phyloP scores from a whole-genome alignment of 2,888 invertebrate genomes.

The Heliconius hortense region DNA sequence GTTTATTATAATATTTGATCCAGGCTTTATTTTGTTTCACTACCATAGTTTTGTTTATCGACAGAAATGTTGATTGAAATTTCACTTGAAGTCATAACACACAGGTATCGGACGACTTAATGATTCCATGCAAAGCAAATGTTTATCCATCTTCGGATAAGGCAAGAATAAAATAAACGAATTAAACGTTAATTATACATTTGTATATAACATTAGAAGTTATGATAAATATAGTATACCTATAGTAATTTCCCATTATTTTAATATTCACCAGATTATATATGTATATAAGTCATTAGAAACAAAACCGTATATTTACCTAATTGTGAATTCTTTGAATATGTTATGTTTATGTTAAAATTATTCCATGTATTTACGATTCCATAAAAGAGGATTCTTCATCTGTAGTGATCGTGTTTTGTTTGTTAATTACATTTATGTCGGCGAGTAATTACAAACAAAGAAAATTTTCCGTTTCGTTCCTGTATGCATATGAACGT shows the following conservation, averaged over 20 bases:
- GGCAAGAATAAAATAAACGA: neutral
- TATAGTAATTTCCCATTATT: no score
- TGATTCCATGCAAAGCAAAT: neutral
- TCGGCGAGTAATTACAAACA: slow-evolving; percentile 39
- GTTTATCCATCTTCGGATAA: neutral
- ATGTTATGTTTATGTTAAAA: slow-evolving; percentile 34
- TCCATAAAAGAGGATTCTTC: slow-evolving; percentile 43
- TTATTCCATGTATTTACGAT: slow-evolving; percentile 40
- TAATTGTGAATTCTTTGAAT: slow-evolving; percentile 32
- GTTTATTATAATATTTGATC: no score
- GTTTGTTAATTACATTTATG: slow-evolving; percentile 42
- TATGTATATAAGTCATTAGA: neutral
- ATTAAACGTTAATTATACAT: no score
- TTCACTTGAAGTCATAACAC: neutral
- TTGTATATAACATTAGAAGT: no score
- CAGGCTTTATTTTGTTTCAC: no score
- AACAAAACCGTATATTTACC: neutral
- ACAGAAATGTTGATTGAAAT: neutral
- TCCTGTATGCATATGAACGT: slow-evolving; percentile 22
- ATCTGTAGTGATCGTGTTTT: slow-evolving; percentile 39
- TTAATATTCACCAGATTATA: neutral
- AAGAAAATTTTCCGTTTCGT: slow-evolving; percentile 36
- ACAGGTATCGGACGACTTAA: neutral
- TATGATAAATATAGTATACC: no score
- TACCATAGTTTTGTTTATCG: neutral